Base-by-base conservation (phyloP, 1,140 invertebrate species). In the Drosophila kohkoa region DNA sequence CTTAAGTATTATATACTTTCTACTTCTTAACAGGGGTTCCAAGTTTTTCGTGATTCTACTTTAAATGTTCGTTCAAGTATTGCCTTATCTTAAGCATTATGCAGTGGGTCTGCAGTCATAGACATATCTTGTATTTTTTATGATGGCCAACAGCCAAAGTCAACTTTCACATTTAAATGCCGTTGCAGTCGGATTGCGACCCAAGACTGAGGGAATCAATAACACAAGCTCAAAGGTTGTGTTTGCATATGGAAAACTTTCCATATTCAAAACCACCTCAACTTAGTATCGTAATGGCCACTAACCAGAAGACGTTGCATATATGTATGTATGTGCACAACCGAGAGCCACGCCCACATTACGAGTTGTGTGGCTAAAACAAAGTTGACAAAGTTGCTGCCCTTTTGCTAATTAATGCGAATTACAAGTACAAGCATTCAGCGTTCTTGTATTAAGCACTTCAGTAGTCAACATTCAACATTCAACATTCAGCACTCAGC, bases 361-460 rank as follows among this genome's bases (percentile, higher is more conserved):
- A 6, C 49, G 55, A 80, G 77, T 68, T 76, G 55, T 69, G 69
- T 74, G 69, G 46, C 66, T 60, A 75, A 49, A 13, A 58, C 55
- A 49, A 41, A 20, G 55, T 30, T 32, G 25, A 74, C 65, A 69
- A 58, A 60, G 57, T 49, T 57, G 58, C 48, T 52, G 45, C 32
- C 55, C 60, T 49, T 38, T 28, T 52, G 66, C 75, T 86, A 78
- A 85, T 85, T 85, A 85, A 85, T 86, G 78, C 65, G 76, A 62
- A 74, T 48, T 67, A 48, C 51, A 65, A 59, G 62, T 68, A 65
- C 51, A 54, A 30, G 30, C 25, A 35, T 32, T 54, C 20, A 25
- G 20, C 20, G 58, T 58, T 28, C 28, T 41, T 20, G 48, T 46
- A 54, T 38, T 66, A 32, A 48, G 16, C 15, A 62, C 28, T 62